A percentile compares a stretch with the other conserved stretches of the same genome.
Conservation (phyloP, 2,888 invertebrate species). For the Omphaloscelis lunosa region DNA sequence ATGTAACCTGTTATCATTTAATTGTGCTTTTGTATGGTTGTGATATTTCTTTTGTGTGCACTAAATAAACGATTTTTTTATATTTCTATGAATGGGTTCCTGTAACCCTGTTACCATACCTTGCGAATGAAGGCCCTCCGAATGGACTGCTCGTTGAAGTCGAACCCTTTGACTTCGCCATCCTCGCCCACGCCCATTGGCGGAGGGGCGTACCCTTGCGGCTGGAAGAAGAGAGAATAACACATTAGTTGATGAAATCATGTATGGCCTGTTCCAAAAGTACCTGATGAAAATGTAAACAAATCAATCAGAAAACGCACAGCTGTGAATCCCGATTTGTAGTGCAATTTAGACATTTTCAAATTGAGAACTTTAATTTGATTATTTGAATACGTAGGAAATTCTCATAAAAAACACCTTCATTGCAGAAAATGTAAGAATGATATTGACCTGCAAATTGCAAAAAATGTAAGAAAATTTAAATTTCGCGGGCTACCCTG, state of each 20-base stretch:
- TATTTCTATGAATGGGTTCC: neutral
- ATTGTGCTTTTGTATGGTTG: too few relatives aligned
- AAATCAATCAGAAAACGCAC: neutral
- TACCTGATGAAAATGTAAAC: too few relatives aligned
- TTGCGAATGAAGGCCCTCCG: constrained; percentile 94
- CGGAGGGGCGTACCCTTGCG: constrained; percentile 79
- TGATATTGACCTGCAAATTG: too few relatives aligned
- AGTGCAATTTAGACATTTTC: neutral
- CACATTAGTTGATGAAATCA: neutral
- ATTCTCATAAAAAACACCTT: neutral
- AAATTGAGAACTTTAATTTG: neutral
- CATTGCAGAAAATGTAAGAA: too few relatives aligned
- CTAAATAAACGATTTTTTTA: neutral
- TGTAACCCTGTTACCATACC: constrained; percentile 74
- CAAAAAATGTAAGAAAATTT: too few relatives aligned
- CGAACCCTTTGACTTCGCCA: constrained; percentile 92
- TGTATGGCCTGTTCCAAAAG: neutral
- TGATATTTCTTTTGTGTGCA: neutral
- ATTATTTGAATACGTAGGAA: neutral
- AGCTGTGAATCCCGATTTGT: neutral
- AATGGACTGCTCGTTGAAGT: constrained; percentile 93
- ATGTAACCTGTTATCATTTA: too few relatives aligned
- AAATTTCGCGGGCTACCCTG: too few relatives aligned
- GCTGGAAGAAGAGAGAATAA: constrained; percentile 65
- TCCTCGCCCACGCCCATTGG: constrained; percentile 90